Base-by-base conservation (phyloP, 2,888 invertebrate species). In the Callosobruchus maculatus region DNA sequence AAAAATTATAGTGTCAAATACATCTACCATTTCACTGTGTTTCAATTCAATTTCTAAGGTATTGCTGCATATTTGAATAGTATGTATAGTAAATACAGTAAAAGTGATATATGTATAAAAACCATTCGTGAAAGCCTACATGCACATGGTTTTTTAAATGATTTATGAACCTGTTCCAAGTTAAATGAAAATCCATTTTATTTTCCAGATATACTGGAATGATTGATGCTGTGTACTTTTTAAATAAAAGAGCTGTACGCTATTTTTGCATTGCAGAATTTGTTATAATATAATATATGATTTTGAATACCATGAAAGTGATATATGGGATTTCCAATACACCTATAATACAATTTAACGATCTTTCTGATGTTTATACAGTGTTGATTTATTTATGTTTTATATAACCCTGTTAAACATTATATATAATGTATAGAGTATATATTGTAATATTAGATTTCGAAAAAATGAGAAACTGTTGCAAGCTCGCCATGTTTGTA, bases 401-500 rank as follows among this genome's bases (percentile, higher is more conserved):
- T 21, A 68, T 22, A 70, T 72, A 70, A 70, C 70, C 68, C 20
- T 75, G 68, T 75, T 73, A 22, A 67, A 66, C 72, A 69, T 76
- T 75, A 73, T 72, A 72, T 76, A 76, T 71, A 70, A 74, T 49
- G 70, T 72, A 70, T 72, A 69, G 69, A 73, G 75, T 72, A 77
- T 75, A 77, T 78, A 79, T 81, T 49, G 49, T 49, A 49, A 49
- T 49, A 49, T 49, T 49, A 49, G 49, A 49, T 18, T 49, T 49
- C 49, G 49, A 79, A 78, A 74, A 81, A 82, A 82, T 82, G 82
- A 83, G 71, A 74, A 49, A 49, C 49, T 49, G 49, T 49, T 73
- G 49, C 70, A 75, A 81, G 82, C 82, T 81, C 83, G 84, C 84
- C 84, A 85, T 84, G 83, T 83, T 83, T 83, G 79, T 83, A 79